These are phyloP conservation scores for Sigmodon hispidus DNA, from an alignment of 2,113 vertebrate species.

Conservation along the genomic window DNA sequence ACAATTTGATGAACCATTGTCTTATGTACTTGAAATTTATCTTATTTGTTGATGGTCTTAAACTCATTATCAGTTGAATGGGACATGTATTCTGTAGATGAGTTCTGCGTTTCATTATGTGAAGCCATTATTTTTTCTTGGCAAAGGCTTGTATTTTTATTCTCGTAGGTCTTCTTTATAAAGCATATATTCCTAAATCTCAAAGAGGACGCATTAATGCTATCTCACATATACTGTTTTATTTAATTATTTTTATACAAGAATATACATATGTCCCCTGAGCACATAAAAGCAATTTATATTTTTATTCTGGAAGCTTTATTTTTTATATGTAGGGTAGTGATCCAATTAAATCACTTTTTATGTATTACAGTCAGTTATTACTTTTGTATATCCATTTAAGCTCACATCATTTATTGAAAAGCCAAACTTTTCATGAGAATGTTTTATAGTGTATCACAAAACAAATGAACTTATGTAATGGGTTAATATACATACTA, in stretches of 20 bases:
- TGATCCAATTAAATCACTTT: background rate
- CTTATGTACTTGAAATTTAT: background rate
- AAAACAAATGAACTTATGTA: background rate
- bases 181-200: background rate
- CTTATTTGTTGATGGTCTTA: background rate
- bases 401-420: background rate
- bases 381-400: background rate
- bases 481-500: background rate
- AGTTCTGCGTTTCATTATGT: background rate
- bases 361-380: background rate
- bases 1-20: background rate
- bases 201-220: background rate
- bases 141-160: background rate
- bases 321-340: conserved; percentile 9
- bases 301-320: background rate
- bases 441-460: background rate
- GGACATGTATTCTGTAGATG: background rate
- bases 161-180: background rate
- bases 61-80: background rate
- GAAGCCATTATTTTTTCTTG: background rate
- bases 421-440: background rate
- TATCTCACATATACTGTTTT: background rate
- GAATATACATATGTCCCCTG: background rate
- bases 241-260: background rate
- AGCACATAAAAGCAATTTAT: background rate